These are phyloP conservation scores for Stegodyphus mimosarum DNA, from an alignment of 1,140 invertebrate species.

Conservation along the genomic window DNA sequence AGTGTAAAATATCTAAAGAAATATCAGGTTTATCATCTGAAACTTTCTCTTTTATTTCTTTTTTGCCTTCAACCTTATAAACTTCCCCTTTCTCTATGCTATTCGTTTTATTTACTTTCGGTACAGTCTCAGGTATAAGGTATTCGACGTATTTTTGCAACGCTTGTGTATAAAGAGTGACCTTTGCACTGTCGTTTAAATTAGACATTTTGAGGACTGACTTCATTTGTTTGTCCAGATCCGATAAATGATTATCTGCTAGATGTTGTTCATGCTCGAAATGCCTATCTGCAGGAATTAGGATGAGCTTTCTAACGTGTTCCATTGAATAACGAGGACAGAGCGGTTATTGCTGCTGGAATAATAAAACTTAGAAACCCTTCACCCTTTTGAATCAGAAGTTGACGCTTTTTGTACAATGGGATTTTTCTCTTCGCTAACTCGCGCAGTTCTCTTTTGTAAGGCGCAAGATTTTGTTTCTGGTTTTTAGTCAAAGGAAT, in stretches of 20 bases:
- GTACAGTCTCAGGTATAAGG: too few species aligned
- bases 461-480: too few species aligned
- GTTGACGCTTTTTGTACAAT: not conserved
- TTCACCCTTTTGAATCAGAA: conserved; percentile 4
- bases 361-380: too few species aligned
- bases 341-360: too few species aligned
- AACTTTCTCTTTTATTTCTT: too few species aligned
- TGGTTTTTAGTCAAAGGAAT: not conserved
- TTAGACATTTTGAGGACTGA: not conserved
- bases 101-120: too few species aligned
- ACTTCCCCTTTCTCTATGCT: not conserved
- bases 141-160: not conserved
- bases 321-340: too few species aligned
- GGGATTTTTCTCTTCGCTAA: not conserved
- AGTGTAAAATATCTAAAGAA: too few species aligned
- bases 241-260: too few species aligned
- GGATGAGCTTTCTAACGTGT: too few species aligned
- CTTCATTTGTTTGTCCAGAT: not conserved
- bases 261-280: not conserved
- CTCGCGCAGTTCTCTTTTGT: not conserved
- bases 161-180: not conserved
- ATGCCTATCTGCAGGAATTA: not conserved
- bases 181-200: not conserved
- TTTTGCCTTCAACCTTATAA: not conserved
- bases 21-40: too few species aligned